A percentile compares a stretch with the other conserved stretches of the same genome.
Evolutionary conservation across 2,113 vertebrate genomes (phyloP).

Genomic region (Hippocampus comes): DNA sequence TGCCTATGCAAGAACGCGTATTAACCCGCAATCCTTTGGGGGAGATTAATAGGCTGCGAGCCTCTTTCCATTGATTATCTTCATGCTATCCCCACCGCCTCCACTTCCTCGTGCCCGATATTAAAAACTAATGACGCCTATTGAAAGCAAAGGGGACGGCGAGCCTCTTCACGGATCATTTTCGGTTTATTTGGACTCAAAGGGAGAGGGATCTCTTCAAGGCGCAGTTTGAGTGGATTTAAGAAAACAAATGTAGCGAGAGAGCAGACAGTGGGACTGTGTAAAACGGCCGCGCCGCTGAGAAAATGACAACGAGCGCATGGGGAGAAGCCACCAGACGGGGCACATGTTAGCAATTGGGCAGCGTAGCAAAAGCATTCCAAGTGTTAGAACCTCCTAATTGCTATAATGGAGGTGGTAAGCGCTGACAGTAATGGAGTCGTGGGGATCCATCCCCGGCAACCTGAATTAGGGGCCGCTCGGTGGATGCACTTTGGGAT

Average conservation of each 20-base stretch:
- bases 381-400: constrained; percentile 72
- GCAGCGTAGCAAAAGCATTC: constrained; percentile 65
- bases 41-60: constrained; percentile 76
- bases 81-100: constrained; percentile 56
- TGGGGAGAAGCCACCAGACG: constrained; percentile 36
- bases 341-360: constrained; percentile 78
- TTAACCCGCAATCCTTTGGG: constrained; percentile 75
- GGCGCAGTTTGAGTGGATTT: constrained; percentile 74
- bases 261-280: constrained; percentile 60
- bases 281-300: constrained; percentile 64
- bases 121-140: constrained; percentile 82
- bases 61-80: constrained; percentile 79
- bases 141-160: constrained; percentile 65
- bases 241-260: constrained; percentile 75
- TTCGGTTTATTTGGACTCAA: constrained; percentile 76
- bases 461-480: constrained; percentile 65
- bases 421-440: constrained; percentile 75
- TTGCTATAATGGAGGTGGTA: constrained; percentile 74
- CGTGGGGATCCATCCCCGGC: constrained; percentile 62
- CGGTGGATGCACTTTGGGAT: constrained; percentile 69
- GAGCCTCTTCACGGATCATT: constrained; percentile 76
- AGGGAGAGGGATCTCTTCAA: constrained; percentile 75
- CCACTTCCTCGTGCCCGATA: constrained; percentile 63
- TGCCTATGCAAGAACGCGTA: constrained; percentile 74
- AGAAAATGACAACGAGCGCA: constrained; percentile 53